Base-by-base conservation (phyloP, 2,113 vertebrate species). In the Poecilia latipinna region DNA sequence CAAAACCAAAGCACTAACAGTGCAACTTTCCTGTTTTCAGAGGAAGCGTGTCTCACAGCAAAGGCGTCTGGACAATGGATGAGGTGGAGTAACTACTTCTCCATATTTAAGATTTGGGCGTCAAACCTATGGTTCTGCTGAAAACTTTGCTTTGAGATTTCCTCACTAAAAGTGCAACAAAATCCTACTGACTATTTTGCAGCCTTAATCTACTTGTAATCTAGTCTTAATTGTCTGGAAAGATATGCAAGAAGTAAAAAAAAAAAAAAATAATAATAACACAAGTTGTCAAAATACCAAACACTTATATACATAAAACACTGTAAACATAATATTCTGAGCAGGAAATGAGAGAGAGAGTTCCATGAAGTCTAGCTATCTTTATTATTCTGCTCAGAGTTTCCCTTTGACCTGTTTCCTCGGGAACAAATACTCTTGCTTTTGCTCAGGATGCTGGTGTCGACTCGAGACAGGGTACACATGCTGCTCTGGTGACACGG, bases 381-480 rank as follows among this genome's bases (percentile, higher is more conserved):
- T 68, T 78, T 75, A 51, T 80, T 63, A 31, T 12, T 60, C 51
- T 32, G 67, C 70, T 89, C 77, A 35, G 72, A 65, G 39, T 75
- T 85, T 8, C 54, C 35, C 77, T 77, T 73, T 26, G 78, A 80
- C 64, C 71, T 74, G 65, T 80, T 83, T 79, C 79, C 82, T 70
- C 31, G 72, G 5, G 74, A 84, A 67, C 72, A 44, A 2, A 72
- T 32, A 62, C 91, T 93, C 78, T 90, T 93, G 57, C 82, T 78
- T 72, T 89, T 88, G 83, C 86, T 90, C 61, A 89, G 85, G 75
- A 93, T 77, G 72, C 91, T 93, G 87, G 93, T 91, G 72, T 93
- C 79, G 1, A 91, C 75, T 29, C 84, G 86, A 28, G 93, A 90
- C 29, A 93, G 88, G 26, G 92, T 95, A 88, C 93, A 94, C 93